Evolutionary conservation across 2,113 vertebrate genomes (phyloP).

Genomic region (Prolemur simus): DNA sequence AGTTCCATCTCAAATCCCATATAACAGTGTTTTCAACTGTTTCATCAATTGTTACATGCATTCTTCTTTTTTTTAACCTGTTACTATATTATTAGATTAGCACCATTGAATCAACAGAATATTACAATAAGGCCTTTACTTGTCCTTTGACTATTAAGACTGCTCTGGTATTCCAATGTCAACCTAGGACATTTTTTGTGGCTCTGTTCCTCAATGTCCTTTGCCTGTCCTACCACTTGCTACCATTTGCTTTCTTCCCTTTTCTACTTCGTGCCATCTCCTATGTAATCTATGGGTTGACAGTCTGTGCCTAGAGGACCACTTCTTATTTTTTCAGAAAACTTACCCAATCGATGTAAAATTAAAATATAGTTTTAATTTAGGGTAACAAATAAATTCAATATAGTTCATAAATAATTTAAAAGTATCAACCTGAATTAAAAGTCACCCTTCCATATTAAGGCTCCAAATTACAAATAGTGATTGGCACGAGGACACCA

Average conservation of each 20-base stretch:
- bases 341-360: neutral
- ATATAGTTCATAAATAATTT: conserved; percentile 16
- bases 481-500: neutral
- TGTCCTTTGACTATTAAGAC: neutral
- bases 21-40: neutral
- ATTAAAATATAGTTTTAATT: conserved; percentile 24
- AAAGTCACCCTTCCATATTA: neutral
- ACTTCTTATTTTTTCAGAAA: neutral
- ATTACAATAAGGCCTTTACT: neutral
- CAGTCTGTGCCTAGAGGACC: neutral
- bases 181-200: neutral
- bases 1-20: neutral
- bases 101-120: neutral
- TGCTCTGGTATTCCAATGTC: neutral
- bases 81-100: neutral
- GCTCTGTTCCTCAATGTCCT: neutral
- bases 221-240: neutral
- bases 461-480: neutral
- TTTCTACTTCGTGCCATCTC: neutral
- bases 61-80: neutral
- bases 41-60: neutral
- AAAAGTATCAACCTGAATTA: conserved; percentile 22
- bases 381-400: neutral
- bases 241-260: neutral
- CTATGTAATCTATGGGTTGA: neutral